phyloP scores from a whole-genome alignment of 2,888 invertebrate species.

The Heliothis peltigera region DNA sequence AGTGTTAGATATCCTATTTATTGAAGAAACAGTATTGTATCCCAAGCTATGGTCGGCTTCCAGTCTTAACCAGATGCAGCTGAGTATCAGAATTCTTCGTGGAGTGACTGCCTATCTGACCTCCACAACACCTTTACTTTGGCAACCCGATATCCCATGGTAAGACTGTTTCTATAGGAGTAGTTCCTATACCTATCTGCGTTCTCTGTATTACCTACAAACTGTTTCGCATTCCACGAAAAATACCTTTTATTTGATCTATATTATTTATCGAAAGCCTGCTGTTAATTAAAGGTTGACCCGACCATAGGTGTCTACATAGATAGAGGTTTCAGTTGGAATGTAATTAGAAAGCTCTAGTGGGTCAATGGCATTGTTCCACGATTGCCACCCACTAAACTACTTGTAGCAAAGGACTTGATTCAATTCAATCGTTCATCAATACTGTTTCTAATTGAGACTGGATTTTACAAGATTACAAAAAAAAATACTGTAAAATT shows the following conservation, averaged over 20 bases:
- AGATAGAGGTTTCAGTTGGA: conserved; percentile 2
- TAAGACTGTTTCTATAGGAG: too few species aligned
- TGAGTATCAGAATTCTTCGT: too few species aligned
- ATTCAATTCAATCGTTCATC: conserved; percentile 8
- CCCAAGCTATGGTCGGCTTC: too few species aligned
- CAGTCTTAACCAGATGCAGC: too few species aligned
- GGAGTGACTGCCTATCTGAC: too few species aligned
- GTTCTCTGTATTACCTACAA: background rate
- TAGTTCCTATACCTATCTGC: too few species aligned
- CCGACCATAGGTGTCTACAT: conserved; percentile 13
- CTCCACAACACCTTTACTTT: too few species aligned
- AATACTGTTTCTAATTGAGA: conserved; percentile 1
- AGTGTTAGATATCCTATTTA: too few species aligned
- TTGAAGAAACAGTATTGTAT: too few species aligned
- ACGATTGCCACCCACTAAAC: background rate
- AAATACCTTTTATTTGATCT: conserved; percentile 6
- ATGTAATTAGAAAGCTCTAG: conserved; percentile 41
- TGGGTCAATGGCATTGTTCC: conserved; percentile 15
- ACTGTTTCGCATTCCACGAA: background rate
- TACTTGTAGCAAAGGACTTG: conserved; percentile 9
- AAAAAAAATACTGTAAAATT: too few species aligned
- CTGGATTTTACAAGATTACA: background rate
- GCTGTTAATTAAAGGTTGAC: conserved; percentile 21
- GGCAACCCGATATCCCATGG: too few species aligned
- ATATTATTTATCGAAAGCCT: conserved; percentile 1